Evolutionary conservation across 1,140 invertebrate genomes (phyloP).

Genomic region (Physella acuta): DNA sequence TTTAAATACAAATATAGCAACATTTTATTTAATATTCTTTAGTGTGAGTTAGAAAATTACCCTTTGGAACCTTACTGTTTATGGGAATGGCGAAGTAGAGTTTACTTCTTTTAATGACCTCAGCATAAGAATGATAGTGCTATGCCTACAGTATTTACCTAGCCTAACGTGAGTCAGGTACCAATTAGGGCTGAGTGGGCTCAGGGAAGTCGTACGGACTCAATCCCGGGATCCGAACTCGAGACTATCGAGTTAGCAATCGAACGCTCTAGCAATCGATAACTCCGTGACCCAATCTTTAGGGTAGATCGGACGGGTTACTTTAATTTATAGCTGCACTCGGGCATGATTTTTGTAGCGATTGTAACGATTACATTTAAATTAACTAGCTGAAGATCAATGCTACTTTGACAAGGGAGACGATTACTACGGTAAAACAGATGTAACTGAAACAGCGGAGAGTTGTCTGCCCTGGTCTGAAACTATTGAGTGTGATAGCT

Average conservation of each 20-base stretch:
- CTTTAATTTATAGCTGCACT: not conserved
- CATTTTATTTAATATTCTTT: too few relatives aligned
- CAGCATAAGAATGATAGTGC: too few relatives aligned
- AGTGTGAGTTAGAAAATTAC: too few relatives aligned
- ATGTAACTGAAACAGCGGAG: not conserved
- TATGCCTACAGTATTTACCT: not conserved
- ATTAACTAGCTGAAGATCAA: not conserved
- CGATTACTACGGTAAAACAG: not conserved
- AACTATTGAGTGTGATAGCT: not conserved
- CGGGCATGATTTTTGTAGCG: not conserved
- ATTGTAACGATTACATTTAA: not conserved
- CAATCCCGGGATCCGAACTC: not conserved
- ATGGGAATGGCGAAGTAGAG: too few relatives aligned
- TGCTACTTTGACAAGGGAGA: not conserved
- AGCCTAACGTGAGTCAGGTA: too few relatives aligned
- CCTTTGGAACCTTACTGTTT: too few relatives aligned
- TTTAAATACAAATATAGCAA: too few relatives aligned
- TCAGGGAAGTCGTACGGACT: not conserved
- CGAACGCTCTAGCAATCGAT: not conserved
- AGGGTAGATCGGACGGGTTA: not conserved
- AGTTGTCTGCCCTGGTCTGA: not conserved
- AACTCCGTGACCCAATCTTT: not conserved
- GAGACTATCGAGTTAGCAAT: not conserved
- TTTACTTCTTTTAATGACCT: too few relatives aligned
- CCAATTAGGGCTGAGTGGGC: too few relatives aligned